Conservation (phyloP, 2,113 vertebrate species). For the Fregetta grallaria region DNA sequence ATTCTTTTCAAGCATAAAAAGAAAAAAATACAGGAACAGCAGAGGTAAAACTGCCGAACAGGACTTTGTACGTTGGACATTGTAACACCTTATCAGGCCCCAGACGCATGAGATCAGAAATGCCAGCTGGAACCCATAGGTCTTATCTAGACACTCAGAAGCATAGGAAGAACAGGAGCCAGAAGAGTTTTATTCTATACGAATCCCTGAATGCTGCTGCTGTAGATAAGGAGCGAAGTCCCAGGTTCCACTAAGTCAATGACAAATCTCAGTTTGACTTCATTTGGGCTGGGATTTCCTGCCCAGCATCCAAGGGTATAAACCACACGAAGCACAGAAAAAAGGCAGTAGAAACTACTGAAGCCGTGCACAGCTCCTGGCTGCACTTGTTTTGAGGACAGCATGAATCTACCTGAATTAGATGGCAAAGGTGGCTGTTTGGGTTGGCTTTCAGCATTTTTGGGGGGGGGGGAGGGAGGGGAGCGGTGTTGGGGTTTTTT, state of each 20-base stretch:
- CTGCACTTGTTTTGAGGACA: neutral
- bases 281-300: slow-evolving; percentile 63
- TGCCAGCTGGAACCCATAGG: slow-evolving; percentile 46
- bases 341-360: slow-evolving; percentile 9
- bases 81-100: slow-evolving; percentile 57
- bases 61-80: neutral
- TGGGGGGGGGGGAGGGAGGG: no score
- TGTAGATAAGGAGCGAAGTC: slow-evolving; percentile 42
- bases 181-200: slow-evolving; percentile 57
- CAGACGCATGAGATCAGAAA: slow-evolving; percentile 45
- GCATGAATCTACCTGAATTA: neutral
- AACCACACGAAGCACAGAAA: slow-evolving; percentile 4
- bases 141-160: slow-evolving; percentile 56
- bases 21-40: neutral
- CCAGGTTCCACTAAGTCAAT: slow-evolving; percentile 39
- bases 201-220: slow-evolving; percentile 31
- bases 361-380: neutral
- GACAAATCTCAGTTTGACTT: slow-evolving; percentile 57
- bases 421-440: neutral
- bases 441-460: no score
- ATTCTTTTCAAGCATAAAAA: neutral
- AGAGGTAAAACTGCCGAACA: neutral
- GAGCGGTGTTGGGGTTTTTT: neutral
- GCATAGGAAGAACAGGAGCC: neutral
- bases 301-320: slow-evolving; percentile 9